Evolutionary conservation across 2,113 vertebrate genomes (phyloP), one percentile per base, ranked within the genome.

Genomic region (Pseudonaja textilis): DNA sequence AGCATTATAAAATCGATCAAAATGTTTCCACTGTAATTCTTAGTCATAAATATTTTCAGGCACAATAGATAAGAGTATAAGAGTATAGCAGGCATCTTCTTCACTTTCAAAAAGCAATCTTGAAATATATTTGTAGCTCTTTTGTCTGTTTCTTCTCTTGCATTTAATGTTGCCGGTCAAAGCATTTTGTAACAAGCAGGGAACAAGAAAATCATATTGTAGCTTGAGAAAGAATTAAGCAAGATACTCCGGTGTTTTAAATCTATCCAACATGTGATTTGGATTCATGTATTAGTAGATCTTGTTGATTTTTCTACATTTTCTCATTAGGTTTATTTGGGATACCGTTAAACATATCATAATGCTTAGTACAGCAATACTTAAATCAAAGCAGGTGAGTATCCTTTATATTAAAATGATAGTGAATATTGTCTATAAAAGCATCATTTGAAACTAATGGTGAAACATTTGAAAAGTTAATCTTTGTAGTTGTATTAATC

Each of bases 371-470:
- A 16, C 0, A 5, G 4, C n/a, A 85, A 12, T 98, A 94, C 54
- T 96, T 59, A 56, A 93, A 0, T 86, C 1, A 29, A 95, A 97
- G 26, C 64, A 97, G 96, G 98, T 97, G 96, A 95, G 94, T 69
- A 16, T 61, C 47, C 50, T 94, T 8, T 14, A 45, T 29, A 18
- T 88, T 74, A 52, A 57, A 61, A 87, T 92, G 12, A 5, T 57
- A 54, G 91, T 20, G 88, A 57, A 64, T 85, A 42, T 1, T 9
- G 50, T 56, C 18, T 93, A 52, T 42, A 56, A 64, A 61, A 89
- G 1, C 22, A 25, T 56, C n/a, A 52, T 87, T 34, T n/a, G n/a
- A 0, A 91, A 55, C 14, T 22, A 34, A 16, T 20, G 14, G 16
- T 52, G 4, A 52, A 69, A 64, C 8, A 10, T 50, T 69, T 34